Percentiles rank a stretch among this genome's conserved stretches.
These are phyloP conservation scores for Sphaeramia orbicularis DNA, from an alignment of 2,797 vertebrate genomes.

Conservation along the genomic window DNA sequence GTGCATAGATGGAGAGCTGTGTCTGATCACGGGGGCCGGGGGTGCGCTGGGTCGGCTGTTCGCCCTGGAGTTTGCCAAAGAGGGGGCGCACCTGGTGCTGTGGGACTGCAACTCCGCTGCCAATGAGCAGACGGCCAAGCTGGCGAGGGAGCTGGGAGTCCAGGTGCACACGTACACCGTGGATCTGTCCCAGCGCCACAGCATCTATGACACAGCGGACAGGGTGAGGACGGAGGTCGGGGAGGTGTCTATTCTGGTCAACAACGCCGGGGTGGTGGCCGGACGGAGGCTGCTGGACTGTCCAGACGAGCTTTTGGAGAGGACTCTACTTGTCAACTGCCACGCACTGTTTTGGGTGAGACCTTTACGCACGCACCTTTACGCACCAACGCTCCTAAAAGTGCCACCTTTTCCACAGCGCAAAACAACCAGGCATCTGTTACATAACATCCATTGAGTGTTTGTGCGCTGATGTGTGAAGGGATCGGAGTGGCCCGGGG, in stretches of 20 bases:
- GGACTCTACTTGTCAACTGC: constrained; percentile 82
- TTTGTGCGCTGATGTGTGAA: constrained; percentile 58
- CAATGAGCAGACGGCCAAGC: constrained; percentile 76
- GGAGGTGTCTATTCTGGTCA: constrained; percentile 79
- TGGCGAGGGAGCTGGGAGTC: constrained; percentile 66
- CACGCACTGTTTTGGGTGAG: constrained; percentile 85
- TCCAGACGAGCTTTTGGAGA: constrained; percentile 81
- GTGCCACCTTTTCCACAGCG: not conserved
- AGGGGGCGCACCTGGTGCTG: constrained; percentile 78
- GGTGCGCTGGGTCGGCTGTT: constrained; percentile 77
- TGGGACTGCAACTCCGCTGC: constrained; percentile 79
- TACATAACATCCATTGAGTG: constrained; percentile 52
- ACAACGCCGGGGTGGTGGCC: constrained; percentile 81
- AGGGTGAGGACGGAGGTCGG: constrained; percentile 77
- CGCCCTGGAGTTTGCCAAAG: constrained; percentile 79
- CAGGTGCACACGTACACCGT: constrained; percentile 78
- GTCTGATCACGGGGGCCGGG: constrained; percentile 81
- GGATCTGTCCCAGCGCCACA: constrained; percentile 71
- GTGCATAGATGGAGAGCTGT: constrained; percentile 75
- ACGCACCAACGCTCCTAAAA: constrained; percentile 1
- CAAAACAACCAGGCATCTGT: constrained; percentile 14
- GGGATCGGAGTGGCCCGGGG: constrained; percentile 28
- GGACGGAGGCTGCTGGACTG: constrained; percentile 81
- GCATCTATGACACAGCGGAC: constrained; percentile 75
- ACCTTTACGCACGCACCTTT: constrained; percentile 7